Evolutionary conservation across 2,888 invertebrate genomes (phyloP), one percentile per base, ranked within the genome.

Genomic region (Odontocolon sp.): DNA sequence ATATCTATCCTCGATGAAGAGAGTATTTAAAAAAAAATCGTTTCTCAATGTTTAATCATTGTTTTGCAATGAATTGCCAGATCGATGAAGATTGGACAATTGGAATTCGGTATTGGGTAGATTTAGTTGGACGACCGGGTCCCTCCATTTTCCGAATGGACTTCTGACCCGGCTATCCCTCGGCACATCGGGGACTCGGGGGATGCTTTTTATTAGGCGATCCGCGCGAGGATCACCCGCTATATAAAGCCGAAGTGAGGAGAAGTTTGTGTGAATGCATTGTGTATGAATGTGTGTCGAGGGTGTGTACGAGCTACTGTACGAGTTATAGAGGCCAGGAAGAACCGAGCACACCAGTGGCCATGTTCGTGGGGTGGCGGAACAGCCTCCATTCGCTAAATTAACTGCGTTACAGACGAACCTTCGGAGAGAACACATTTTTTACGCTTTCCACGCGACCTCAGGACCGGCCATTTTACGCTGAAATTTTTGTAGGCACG

Each of bases 61-160:
- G 0, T 0, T 1, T n/a, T 11, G 47, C 14, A 9, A 6, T 4
- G 23, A 14, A 64, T 75, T 67, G 47, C 2, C 2, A 14, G 47
- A 38, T 42, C 14, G n/a, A 4, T 6, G 11, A 8, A 8, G 26
- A 9, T 28, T 67, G 86, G 88, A 84, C 89, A 90, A 90, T 90
- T 86, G 86, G 77, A 87, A 69, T 77, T 63, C 90, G 84, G 83
- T 87, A 88, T 89, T 84, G 87, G 86, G 87, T 89, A 87, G 90
- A 89, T 90, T 90, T 89, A 89, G 87, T 90, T 87, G 89, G 88
- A 88, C 87, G 88, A 87, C 82, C 85, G 82, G 79, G 87, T 89
- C 89, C 89, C 87, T 89, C 90, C 89, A 89, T 90, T 90, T 90
- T 89, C 89, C 89, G 88, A 90, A 90, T 90, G 90, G 90, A 90